A percentile compares a stretch with the other conserved stretches of the same genome.
phyloP scores from a whole-genome alignment of 2,113 vertebrate species.

The Nymphicus hollandicus region DNA sequence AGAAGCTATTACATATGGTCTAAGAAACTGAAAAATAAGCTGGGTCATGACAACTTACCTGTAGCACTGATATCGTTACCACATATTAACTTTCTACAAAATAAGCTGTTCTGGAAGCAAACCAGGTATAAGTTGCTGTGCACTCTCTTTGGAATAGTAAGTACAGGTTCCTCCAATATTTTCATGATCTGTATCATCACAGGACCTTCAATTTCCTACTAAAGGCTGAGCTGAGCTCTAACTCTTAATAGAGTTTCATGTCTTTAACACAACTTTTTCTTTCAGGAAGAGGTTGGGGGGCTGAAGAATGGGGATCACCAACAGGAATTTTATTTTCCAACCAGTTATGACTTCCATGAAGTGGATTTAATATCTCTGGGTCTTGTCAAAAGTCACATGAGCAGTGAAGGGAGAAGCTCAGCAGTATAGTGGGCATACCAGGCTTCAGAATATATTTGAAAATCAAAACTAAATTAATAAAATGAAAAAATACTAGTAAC shows the following conservation, averaged over 20 bases:
- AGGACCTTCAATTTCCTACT: neutral
- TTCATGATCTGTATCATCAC: neutral
- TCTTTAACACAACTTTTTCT: neutral
- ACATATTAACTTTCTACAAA: neutral
- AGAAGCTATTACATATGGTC: neutral
- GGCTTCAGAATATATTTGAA: neutral
- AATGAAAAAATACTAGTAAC: neutral
- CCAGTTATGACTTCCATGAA: neutral
- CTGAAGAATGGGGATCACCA: neutral
- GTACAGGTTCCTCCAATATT: neutral
- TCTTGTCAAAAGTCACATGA: neutral
- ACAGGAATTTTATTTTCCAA: neutral
- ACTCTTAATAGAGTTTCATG: neutral
- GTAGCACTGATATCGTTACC: neutral
- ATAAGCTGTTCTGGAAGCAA: neutral
- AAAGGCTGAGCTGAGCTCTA: neutral
- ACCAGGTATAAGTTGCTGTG: neutral
- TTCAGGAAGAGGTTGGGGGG: neutral
- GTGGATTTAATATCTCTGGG: rapidly evolving
- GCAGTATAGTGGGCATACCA: neutral
- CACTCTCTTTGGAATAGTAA: neutral
- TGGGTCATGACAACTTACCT: neutral
- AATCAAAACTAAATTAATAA: neutral
- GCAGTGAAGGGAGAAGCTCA: neutral
- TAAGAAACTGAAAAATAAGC: neutral